phyloP scores from a whole-genome alignment of 2,888 invertebrate genomes.

The Synergus gifuensis region DNA sequence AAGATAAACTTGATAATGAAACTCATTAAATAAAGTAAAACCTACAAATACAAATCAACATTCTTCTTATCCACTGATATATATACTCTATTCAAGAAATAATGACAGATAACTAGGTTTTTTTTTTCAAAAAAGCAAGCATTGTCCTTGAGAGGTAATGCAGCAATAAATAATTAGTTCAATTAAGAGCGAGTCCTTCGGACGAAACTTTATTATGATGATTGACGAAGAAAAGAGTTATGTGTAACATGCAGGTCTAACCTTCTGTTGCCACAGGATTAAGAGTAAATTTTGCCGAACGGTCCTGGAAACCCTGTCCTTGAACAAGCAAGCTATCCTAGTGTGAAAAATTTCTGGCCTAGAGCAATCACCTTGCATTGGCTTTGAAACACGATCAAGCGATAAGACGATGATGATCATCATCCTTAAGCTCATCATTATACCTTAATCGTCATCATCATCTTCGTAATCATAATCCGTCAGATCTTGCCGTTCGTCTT shows the following conservation, averaged over 20 bases:
- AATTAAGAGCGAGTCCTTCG: conserved; percentile 35
- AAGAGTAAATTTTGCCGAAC: conserved; percentile 3
- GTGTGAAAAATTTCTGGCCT: conserved; percentile 25
- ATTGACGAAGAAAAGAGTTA: conserved; percentile 20
- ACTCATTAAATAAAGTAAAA: background rate
- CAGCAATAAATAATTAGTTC: conserved; percentile 46
- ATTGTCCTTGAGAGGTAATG: conserved; percentile 24
- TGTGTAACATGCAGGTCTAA: background rate
- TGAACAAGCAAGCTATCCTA: conserved; percentile 1
- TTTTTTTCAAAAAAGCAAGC: conserved; percentile 28
- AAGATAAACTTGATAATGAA: background rate
- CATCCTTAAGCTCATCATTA: conserved; percentile 36
- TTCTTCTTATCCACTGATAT: background rate
- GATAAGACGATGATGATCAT: conserved; percentile 20
- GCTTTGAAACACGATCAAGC: background rate
- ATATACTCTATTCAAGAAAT: background rate
- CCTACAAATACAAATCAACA: background rate
- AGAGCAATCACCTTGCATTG: conserved; percentile 7
- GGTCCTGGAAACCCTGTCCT: conserved; percentile 1
- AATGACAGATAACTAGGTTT: conserved; percentile 18
- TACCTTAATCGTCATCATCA: conserved; percentile 42
- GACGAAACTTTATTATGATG: conserved; percentile 7
- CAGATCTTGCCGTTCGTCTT: conserved; percentile 13
- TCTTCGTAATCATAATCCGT: conserved; percentile 44
- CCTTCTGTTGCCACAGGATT: background rate